Percentiles rank a stretch among this genome's conserved stretches.
Conservation (phyloP, 1,140 invertebrate genomes). For the Drosophila sulfurigaster region DNA sequence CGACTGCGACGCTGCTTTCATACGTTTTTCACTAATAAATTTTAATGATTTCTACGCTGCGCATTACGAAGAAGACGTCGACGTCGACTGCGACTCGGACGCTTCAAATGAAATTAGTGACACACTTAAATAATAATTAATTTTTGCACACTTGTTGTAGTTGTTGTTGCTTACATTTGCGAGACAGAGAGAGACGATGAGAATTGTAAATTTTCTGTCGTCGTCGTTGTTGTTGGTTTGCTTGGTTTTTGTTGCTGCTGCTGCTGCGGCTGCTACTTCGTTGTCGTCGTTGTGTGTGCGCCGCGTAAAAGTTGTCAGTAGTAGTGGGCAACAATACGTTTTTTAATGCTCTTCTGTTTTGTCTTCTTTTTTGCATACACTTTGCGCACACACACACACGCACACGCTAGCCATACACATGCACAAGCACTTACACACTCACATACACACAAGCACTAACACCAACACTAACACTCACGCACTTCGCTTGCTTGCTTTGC, state of each 20-base stretch:
- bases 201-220: constrained; percentile 46
- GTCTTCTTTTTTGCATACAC: constrained; percentile 81
- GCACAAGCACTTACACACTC: constrained; percentile 36
- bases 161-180: constrained; percentile 48
- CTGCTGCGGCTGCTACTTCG: constrained; percentile 32
- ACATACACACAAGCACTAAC: constrained; percentile 48
- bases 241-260: constrained; percentile 30
- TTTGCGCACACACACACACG: constrained; percentile 72
- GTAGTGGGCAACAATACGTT: constrained; percentile 53
- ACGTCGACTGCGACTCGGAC: constrained; percentile 41
- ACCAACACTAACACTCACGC: constrained; percentile 55
- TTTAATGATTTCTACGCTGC: constrained; percentile 78
- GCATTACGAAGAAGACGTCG: constrained; percentile 50
- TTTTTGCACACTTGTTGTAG: constrained; percentile 78
- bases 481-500: constrained; percentile 75
- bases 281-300: constrained; percentile 52
- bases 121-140: constrained; percentile 83
- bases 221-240: constrained; percentile 19
- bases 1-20: constrained; percentile 39
- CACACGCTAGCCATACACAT: constrained; percentile 46
- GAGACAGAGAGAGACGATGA: neutral
- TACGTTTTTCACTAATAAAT: constrained; percentile 68
- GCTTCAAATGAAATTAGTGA: constrained; percentile 79
- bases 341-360: constrained; percentile 78
- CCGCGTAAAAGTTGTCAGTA: constrained; percentile 71